Base-by-base conservation (phyloP, 2,888 invertebrate species). In the Leptopilina myrica region DNA sequence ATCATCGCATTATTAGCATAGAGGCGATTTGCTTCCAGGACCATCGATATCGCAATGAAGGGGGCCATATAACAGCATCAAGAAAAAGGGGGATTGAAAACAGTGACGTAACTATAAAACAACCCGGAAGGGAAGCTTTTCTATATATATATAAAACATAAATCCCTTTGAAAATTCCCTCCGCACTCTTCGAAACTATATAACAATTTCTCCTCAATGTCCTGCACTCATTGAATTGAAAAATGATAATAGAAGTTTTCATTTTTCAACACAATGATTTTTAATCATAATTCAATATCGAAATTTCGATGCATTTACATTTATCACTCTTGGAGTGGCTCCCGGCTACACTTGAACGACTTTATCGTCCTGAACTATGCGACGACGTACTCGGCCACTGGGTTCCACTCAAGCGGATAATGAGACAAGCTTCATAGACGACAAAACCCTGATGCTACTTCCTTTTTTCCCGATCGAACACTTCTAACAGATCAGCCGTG, bases 1-100 rank as follows among this genome's bases (percentile, higher is more conserved):
- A 88, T 88, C 87, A 84, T 82, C 82, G 80, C 86, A 85, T 90
- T 90, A 90, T 90, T 90, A 90, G 88, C 87, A 89, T 87, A 86
- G 85, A 86, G 86, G 86, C 87, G 85, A 89, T 86, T 84, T 85
- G 85, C 85, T 88, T 87, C 85, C 85, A 87, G 86, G 86, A 87
- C 83, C 86, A 87, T 88, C 85, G 87, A 89, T 89, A 88, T 84
- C 26, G 56, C 56, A 73, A 33, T 73, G 56, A 56, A 49, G 26
- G 73, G 33, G 26, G 33, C 20, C 62, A 62, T 8, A 12, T 1
- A 49, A 49, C 15, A 49, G 12, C 11, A 46, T 15, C 46, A 49
- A 40, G 43, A 67, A 20, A 53, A 73, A 26, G 49, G 73, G 73
- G 73, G 53, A 73, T 56, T 56, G 73, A 56, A 73, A 73, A 56